Evolutionary conservation across 1,140 invertebrate genomes (phyloP), one percentile per base, ranked within the genome.

Genomic region (Parasteatoda tepidariorum): DNA sequence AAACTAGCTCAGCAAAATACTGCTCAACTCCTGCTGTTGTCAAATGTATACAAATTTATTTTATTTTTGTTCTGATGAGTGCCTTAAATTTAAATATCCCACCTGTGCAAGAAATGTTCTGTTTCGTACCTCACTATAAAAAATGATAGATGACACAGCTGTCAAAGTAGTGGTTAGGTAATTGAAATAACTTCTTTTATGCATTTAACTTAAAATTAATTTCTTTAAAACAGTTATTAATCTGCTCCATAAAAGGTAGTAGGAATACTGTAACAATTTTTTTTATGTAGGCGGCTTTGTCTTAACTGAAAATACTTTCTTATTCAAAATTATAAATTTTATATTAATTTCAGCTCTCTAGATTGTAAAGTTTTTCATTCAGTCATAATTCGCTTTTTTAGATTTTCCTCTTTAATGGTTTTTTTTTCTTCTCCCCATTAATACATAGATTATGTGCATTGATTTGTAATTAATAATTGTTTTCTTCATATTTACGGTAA

Each of bases 41-140:
- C n/a, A n/a, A n/a, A n/a, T n/a, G n/a, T n/a, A n/a, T n/a, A n/a
- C n/a, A n/a, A n/a, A n/a, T n/a, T n/a, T n/a, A n/a, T n/a, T n/a
- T n/a, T n/a, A n/a, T n/a, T n/a, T n/a, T n/a, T n/a, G n/a, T n/a
- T n/a, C n/a, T n/a, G n/a, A n/a, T n/a, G n/a, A 68, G 78, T 82
- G 78, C 78, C 78, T 82, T 82, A 82, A 48, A 71, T 82, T 82
- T 71, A 31, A 82, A 82, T 48, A 34, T 82, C 78, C 54, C 78
- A 82, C 66, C 78, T 82, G 78, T 55, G 6, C 70, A 38, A 15
- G 78, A 61, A 71, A 61, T 82, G 67, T 41, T 41, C 11, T 61
- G 22, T 79, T 34, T n/a, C 59, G 57, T 38, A 28, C 6, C 31
- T 28, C 59, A 71, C 5, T 13, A 41, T 41, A 48, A 48, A 70